Percentiles rank a stretch among this genome's conserved stretches.
These are phyloP conservation scores for Cydia strobilella DNA, from an alignment of 1,140 invertebrate genomes.

Conservation along the genomic window DNA sequence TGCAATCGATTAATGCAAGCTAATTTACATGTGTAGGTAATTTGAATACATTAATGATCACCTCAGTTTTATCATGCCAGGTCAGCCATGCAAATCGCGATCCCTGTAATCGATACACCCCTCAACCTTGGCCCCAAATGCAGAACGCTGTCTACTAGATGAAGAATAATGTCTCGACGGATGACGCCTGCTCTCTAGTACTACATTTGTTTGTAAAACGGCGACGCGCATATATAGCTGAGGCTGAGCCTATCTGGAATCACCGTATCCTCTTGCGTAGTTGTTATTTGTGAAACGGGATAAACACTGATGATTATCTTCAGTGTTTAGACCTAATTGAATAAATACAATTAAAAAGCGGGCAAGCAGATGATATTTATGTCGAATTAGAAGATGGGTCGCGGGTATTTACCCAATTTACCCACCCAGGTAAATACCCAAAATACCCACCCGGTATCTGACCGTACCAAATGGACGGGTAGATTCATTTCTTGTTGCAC, in stretches of 20 bases:
- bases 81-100: conserved; percentile 50
- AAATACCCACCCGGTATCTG: too few relatives aligned
- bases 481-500: too few relatives aligned
- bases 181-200: conserved; percentile 45
- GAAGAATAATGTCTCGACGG: conserved; percentile 58
- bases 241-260: conserved; percentile 35
- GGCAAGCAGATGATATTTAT: too few relatives aligned
- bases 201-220: conserved; percentile 51
- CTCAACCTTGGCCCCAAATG: conserved; percentile 61
- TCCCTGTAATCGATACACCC: conserved; percentile 60
- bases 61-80: conserved; percentile 31
- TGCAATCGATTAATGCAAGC: neutral
- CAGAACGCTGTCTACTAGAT: conserved; percentile 51
- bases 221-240: conserved; percentile 43
- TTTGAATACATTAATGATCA: neutral
- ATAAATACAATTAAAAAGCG: too few relatives aligned
- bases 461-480: too few relatives aligned
- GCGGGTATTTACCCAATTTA: too few relatives aligned
- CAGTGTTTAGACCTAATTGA: too few relatives aligned
- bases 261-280: conserved; percentile 36
- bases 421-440: too few relatives aligned
- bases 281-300: conserved; percentile 16
- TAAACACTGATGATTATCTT: conserved; percentile 1
- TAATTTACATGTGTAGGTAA: too few relatives aligned
- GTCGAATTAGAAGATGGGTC: too few relatives aligned